phyloP scores from a whole-genome alignment of 2,888 invertebrate species.

The Chesias legatella region DNA sequence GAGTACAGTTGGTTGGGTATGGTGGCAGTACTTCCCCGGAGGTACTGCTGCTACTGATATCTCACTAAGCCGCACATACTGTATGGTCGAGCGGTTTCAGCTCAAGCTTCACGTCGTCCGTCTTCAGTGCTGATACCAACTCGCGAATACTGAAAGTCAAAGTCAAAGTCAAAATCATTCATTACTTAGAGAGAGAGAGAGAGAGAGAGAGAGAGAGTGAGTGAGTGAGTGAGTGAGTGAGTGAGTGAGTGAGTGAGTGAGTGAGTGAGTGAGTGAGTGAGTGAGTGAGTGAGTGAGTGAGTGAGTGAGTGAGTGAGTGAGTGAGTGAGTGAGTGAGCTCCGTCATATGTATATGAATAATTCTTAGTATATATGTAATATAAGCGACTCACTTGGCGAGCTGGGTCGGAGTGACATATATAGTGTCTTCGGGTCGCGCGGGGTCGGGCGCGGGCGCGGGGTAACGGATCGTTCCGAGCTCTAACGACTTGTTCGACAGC shows the following conservation, averaged over 20 bases:
- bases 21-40: too few relatives aligned
- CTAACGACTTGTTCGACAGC: constrained; percentile 42
- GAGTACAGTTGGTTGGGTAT: too few relatives aligned
- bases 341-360: too few relatives aligned
- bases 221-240: too few relatives aligned
- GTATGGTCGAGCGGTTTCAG: constrained; percentile 49
- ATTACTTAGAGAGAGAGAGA: neutral
- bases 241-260: too few relatives aligned
- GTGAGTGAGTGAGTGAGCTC: too few relatives aligned
- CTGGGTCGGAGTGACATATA: constrained; percentile 65
- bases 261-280: too few relatives aligned
- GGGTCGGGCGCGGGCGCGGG: constrained; percentile 39
- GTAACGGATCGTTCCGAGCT: constrained; percentile 58
- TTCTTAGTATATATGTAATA: constrained; percentile 4
- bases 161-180: neutral
- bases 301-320: too few relatives aligned
- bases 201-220: neutral
- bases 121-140: constrained; percentile 60
- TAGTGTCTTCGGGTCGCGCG: constrained; percentile 47
- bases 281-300: too few relatives aligned
- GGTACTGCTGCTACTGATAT: too few relatives aligned
- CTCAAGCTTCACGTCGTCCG: constrained; percentile 65
- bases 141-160: constrained; percentile 54
- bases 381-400: constrained; percentile 61
- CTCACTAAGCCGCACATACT: constrained; percentile 63